Evolutionary conservation across 2,113 vertebrate genomes (phyloP).

Genomic region (Macaca mulatta): DNA sequence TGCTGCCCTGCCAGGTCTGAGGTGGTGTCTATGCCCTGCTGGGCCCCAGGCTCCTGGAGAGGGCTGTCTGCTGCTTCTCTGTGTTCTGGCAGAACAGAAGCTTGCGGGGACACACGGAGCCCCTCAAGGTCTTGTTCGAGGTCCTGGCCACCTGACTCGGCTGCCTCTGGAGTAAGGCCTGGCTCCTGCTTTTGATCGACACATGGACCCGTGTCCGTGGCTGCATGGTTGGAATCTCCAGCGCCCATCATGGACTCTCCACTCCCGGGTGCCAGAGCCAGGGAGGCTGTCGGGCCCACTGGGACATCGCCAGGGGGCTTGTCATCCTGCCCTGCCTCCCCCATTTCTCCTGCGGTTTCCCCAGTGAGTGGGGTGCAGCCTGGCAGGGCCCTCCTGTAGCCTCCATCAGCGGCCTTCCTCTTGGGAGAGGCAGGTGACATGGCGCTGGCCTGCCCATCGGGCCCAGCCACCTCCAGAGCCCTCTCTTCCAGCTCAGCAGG

Average conservation of each 20-base stretch:
- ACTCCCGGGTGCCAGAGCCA: accelerated
- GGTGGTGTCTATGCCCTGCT: neutral
- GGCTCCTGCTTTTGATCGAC: neutral
- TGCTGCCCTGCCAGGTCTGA: neutral
- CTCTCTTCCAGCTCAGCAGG: neutral
- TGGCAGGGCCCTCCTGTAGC: neutral
- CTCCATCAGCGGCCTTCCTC: neutral
- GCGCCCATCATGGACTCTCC: neutral
- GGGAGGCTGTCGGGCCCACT: accelerated
- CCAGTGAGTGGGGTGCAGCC: accelerated
- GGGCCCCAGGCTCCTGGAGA: neutral
- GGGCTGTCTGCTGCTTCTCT: neutral
- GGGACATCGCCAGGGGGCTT: accelerated
- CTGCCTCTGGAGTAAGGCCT: neutral
- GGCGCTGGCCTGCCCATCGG: neutral
- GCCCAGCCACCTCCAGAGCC: neutral
- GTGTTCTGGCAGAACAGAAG: neutral
- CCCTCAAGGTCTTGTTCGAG: neutral
- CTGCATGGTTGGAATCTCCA: too few species aligned
- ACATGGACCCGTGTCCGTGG: neutral
- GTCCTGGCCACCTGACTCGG: neutral
- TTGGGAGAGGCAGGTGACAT: neutral
- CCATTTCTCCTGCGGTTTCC: neutral
- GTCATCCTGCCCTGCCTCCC: neutral
- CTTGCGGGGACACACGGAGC: neutral